Base-by-base conservation (phyloP, 1,140 invertebrate species). In the Drosophila nikananu region DNA sequence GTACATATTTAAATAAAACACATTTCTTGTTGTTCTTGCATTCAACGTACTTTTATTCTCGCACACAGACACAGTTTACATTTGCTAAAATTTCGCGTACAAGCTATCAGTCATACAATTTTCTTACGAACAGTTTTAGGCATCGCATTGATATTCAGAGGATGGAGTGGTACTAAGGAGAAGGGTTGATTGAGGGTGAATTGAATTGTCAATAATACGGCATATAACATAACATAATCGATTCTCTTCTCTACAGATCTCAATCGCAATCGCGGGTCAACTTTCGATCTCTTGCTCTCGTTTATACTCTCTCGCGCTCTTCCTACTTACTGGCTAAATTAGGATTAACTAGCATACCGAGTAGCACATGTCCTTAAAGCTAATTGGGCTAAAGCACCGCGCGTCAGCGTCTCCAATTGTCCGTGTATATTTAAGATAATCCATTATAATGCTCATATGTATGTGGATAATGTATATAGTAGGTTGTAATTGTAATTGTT, bases 91-190 rank as follows among this genome's bases (percentile, higher is more conserved):
- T 77, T 89, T 81, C 77, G 46, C 90, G 90, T 92, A 92, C 90
- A 92, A 92, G 71, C 90, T 92, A 92, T 92, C 90, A 92, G 90
- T 92, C 90, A 92, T 92, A 90, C 90, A 86, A 78, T 62, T 79
- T 75, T 51, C 57, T 83, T 81, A 68, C 73, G 59, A 84, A 78
- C 81, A 81, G 61, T 81, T 23, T 54, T 75, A 80, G 71, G 68
- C 77, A 77, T 65, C 72, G 80, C 64, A 61, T 77, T 74, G 66
- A 77, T 75, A 86, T 63, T 77, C 44, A 61, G 48, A 74, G 46
- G 19, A n/a, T 41, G 39, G 27, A 42, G 30, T 35, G 27, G 51
- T 35, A 9, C 23, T 54, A 30, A 17, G 30, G 51, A 37, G n/a
- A 12, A 23, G 15, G 27, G 49, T 52, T 52, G 4, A 12, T 27